phyloP scores from a whole-genome alignment of 1,140 invertebrate genomes.

The Odontomachus brunneus region DNA sequence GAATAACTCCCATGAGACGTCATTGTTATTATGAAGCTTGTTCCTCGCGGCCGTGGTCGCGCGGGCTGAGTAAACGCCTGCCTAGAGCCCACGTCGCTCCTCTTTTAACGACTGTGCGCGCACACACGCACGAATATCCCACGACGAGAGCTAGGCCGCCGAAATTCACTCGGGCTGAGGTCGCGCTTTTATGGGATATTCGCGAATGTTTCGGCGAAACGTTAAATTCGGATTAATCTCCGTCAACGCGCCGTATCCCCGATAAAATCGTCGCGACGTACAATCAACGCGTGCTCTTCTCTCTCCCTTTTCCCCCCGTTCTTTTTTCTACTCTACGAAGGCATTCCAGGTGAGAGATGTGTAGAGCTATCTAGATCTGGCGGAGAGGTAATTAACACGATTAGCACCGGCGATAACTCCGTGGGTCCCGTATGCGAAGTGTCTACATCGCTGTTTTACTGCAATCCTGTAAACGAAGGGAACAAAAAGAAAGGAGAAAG shows the following conservation, averaged over 20 bases:
- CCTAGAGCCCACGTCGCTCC: slow-evolving; percentile 20
- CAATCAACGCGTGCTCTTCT: not conserved
- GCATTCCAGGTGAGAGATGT: not conserved
- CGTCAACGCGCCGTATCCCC: not conserved
- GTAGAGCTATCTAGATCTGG: slow-evolving; percentile 42
- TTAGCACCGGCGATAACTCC: slow-evolving; percentile 35
- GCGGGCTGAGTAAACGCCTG: slow-evolving; percentile 7
- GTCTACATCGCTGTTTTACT: slow-evolving; percentile 20
- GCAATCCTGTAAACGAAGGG: not conserved
- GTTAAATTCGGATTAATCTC: slow-evolving; percentile 33
- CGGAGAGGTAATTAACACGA: slow-evolving; percentile 41
- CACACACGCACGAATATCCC: not conserved
- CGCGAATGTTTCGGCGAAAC: slow-evolving; percentile 1
- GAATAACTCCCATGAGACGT: slow-evolving; percentile 70
- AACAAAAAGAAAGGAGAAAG: no score
- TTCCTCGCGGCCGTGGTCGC: slow-evolving; percentile 7
- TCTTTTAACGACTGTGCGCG: slow-evolving; percentile 27
- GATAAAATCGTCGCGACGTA: slow-evolving; percentile 43
- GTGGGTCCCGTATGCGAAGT: slow-evolving; percentile 14
- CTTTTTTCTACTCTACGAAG: not conserved
- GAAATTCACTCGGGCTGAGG: slow-evolving; percentile 28
- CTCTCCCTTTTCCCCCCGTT: not conserved
- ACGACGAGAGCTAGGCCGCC: not conserved
- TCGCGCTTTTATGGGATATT: slow-evolving; percentile 34
- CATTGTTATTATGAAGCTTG: slow-evolving; percentile 71